Base-by-base conservation (phyloP, 1,140 invertebrate species). In the Philopotamus ludificatus region DNA sequence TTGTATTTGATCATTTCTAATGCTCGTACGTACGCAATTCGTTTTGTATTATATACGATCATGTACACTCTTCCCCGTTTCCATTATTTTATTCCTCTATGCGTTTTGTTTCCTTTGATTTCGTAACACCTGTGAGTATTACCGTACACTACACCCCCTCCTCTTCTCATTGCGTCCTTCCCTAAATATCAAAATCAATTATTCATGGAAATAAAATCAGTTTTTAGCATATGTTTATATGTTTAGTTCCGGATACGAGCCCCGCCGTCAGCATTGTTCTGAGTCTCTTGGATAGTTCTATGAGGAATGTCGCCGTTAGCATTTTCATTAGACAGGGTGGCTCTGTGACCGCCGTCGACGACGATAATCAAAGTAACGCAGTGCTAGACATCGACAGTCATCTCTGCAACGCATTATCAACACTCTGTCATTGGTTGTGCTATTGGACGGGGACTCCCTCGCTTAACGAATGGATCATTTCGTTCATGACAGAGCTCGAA, bases 351-450 rank as follows among this genome's bases (percentile, higher is more conserved):
- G 15, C 16, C 4, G 26, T 26, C 1, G 62, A 60, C 4, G 60
- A 28, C 12, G 54, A 58, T 18, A 22, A 8, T 18, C n/a, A n/a
- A n/a, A n/a, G n/a, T n/a, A n/a, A n/a, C n/a, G n/a, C n/a, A n/a
- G n/a, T n/a, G n/a, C n/a, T n/a, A n/a, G n/a, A n/a, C n/a, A n/a
- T n/a, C n/a, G n/a, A n/a, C n/a, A n/a, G n/a, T n/a, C 42, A 39
- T 3, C 26, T 68, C 16, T 22, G 57, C n/a, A 47, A 22, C 8
- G 63, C 67, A 8, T 39, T 69, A 23, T 10, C 51, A 12, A 63
- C 63, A n/a, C 39, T 69, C 2, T 69, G 67, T 39, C 57, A 47
- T 22, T 69, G 67, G 67, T 59, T 69, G 1, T 69, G 67, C 34
- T 45, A 26, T 45, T 69, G 67, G 67, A 22, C 60, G n/a, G 49